Percentiles rank a stretch among this genome's conserved stretches.
These are phyloP conservation scores for Branchellion lobata DNA, from an alignment of 2,888 invertebrate genomes.

Conservation along the genomic window DNA sequence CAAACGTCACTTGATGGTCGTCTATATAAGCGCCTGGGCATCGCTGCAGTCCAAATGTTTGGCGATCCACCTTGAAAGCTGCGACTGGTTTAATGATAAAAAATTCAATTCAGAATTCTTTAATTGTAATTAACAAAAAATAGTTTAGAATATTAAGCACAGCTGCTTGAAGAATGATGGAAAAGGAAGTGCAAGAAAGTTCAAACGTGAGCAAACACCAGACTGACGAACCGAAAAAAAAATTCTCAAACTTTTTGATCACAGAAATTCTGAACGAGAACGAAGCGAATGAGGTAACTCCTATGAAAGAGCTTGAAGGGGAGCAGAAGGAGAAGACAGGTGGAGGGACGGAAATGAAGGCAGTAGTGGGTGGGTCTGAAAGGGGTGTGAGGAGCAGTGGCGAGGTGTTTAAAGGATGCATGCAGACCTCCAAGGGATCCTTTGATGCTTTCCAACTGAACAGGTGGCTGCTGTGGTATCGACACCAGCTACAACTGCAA, in stretches of 20 bases:
- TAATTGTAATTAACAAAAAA: too few relatives aligned
- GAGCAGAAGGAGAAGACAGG: not conserved
- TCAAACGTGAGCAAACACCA: not conserved
- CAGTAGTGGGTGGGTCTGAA: not conserved
- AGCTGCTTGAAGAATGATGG: too few relatives aligned
- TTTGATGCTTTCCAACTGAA: not conserved
- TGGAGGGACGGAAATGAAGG: not conserved
- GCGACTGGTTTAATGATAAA: too few relatives aligned
- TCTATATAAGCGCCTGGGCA: not conserved
- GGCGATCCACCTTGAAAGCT: too few relatives aligned
- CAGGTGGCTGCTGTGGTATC: slow-evolving; percentile 19
- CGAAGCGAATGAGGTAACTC: not conserved
- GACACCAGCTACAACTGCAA: not conserved
- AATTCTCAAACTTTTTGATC: slow-evolving; percentile 37
- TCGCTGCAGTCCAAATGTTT: not conserved
- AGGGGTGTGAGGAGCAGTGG: not conserved
- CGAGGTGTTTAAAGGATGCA: not conserved
- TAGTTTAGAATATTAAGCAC: too few relatives aligned
- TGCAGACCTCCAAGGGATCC: not conserved
- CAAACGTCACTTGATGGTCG: not conserved
- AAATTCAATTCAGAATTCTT: too few relatives aligned
- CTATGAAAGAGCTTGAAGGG: not conserved
- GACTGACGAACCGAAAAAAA: slow-evolving; percentile 24
- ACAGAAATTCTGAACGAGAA: slow-evolving; percentile 28
- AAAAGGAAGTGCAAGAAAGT: not conserved